Conservation (phyloP, 2,113 vertebrate species). For the Vulpes ferrilata region DNA sequence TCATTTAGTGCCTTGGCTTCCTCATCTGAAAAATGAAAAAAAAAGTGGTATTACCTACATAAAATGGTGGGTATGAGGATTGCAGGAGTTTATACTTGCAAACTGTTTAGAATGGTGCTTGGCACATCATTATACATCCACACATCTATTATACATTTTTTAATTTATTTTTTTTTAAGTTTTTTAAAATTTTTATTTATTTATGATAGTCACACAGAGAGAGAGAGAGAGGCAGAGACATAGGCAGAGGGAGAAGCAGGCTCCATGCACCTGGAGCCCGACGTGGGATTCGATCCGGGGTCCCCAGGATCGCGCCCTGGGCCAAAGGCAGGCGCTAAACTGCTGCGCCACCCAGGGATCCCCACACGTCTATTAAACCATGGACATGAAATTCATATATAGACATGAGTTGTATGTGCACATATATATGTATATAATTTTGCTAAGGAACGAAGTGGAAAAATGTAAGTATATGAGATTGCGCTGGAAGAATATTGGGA, state of each 20-base stretch:
- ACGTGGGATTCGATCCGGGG: too few species aligned
- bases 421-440: neutral
- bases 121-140: neutral
- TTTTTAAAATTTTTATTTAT: too few species aligned
- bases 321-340: too few species aligned
- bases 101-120: neutral
- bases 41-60: neutral
- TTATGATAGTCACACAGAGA: too few species aligned
- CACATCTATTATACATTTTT: neutral
- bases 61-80: neutral
- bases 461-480: conserved; percentile 13
- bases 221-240: too few species aligned
- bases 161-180: too few species aligned
- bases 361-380: neutral
- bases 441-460: neutral
- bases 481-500: neutral
- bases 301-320: too few species aligned
- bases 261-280: too few species aligned
- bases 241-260: too few species aligned
- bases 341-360: too few species aligned
- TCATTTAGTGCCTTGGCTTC: neutral
- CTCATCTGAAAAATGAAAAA: neutral
- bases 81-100: neutral
- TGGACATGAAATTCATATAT: neutral
- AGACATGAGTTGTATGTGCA: neutral